phyloP scores from a whole-genome alignment of 2,113 vertebrate species.

The Chelonoidis abingdonii region DNA sequence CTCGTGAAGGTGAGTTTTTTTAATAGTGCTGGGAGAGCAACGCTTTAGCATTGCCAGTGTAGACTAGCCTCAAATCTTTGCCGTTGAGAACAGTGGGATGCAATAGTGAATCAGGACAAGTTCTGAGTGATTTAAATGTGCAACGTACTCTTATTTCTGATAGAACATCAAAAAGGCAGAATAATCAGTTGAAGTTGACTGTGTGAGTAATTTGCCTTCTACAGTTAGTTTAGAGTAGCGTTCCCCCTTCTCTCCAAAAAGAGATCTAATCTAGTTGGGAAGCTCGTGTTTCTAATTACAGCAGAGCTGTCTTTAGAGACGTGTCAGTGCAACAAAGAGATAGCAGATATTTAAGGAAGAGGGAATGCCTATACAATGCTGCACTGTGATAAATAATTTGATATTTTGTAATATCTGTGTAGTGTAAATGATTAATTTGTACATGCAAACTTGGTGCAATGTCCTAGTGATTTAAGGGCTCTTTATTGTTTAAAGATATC shows the following conservation, averaged over 20 bases:
- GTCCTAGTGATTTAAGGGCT: neutral
- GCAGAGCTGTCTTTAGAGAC: neutral
- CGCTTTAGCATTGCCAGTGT: too few relatives aligned
- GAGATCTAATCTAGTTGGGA: fast-evolving
- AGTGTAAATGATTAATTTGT: neutral
- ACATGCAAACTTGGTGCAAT: neutral
- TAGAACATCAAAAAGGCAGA: neutral
- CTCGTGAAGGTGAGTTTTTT: too few relatives aligned
- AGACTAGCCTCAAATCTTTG: neutral
- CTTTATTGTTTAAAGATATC: neutral
- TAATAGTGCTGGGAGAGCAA: too few relatives aligned
- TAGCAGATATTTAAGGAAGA: neutral
- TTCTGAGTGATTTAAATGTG: neutral
- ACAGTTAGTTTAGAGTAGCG: neutral
- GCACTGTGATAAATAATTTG: neutral
- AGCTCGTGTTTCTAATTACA: neutral
- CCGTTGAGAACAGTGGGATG: fast-evolving
- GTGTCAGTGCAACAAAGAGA: neutral
- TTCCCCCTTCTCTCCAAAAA: neutral
- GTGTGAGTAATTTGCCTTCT: neutral
- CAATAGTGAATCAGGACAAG: neutral
- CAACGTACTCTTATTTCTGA: neutral
- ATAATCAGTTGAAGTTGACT: neutral
- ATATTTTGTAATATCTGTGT: neutral
- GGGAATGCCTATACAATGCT: neutral